These are phyloP conservation scores for Imbricaverruca yamaguchii DNA, from an alignment of 2,888 invertebrate genomes.

Conservation along the genomic window DNA sequence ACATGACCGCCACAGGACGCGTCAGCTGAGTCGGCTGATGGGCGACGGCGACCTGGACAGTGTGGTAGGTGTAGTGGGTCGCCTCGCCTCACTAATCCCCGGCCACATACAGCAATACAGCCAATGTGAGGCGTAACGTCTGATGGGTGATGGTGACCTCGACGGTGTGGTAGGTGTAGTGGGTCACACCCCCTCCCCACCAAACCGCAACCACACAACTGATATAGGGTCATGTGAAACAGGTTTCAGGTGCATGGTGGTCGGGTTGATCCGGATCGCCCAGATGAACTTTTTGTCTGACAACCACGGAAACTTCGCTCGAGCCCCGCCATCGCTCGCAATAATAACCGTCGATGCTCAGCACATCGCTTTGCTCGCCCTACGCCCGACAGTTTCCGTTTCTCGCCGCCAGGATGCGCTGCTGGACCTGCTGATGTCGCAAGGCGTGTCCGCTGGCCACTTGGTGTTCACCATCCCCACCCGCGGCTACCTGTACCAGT, in stretches of 20 bases:
- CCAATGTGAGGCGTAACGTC: background rate
- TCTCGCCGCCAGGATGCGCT: constrained; percentile 55
- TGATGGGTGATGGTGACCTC: background rate
- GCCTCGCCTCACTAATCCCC: constrained; percentile 23
- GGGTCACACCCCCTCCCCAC: background rate
- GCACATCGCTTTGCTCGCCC: no score
- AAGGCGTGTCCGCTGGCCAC: constrained; percentile 62
- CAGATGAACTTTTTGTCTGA: no score
- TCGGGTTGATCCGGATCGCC: no score
- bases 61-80: constrained; percentile 49
- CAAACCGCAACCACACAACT: no score
- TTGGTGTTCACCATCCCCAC: constrained; percentile 63
- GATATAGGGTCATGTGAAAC: no score
- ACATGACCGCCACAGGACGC: constrained; percentile 44
- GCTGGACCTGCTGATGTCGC: constrained; percentile 60
- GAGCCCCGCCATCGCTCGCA: background rate
- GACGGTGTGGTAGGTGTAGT: background rate
- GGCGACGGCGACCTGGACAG: constrained; percentile 69
- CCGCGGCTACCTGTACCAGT: constrained; percentile 58
- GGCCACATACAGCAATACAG: background rate
- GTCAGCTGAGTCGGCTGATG: constrained; percentile 64
- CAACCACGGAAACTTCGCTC: background rate
- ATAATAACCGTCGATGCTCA: background rate
- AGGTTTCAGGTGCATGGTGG: no score
- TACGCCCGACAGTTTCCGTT: background rate